Evolutionary conservation across 2,797 vertebrate species (phyloP).

Genomic region (Amphiprion clarkii): DNA sequence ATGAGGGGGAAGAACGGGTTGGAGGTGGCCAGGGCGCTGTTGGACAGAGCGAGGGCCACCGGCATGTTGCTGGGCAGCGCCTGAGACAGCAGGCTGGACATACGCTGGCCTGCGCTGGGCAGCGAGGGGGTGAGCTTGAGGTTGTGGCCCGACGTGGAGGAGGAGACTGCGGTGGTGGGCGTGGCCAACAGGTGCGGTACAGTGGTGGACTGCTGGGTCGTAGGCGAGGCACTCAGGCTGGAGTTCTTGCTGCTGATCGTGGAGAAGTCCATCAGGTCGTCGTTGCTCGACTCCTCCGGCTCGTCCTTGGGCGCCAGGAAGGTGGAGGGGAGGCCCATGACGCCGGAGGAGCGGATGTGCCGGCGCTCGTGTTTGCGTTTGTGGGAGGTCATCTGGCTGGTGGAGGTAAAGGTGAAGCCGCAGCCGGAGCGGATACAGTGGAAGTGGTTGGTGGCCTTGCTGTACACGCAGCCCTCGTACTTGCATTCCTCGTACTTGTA

Average conservation of each 20-base stretch:
- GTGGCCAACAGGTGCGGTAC: constrained; percentile 88
- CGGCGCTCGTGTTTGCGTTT: constrained; percentile 98
- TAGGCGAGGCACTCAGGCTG: constrained; percentile 99
- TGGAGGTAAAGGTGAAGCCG: constrained; percentile 99
- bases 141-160: constrained; percentile 79
- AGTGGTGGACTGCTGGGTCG: constrained; percentile 93
- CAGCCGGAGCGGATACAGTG: constrained; percentile 98
- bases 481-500: constrained; percentile 99
- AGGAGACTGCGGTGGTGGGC: constrained; percentile 82
- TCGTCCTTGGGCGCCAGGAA: constrained; percentile 94
- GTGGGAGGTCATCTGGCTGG: constrained; percentile 99
- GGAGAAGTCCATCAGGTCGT: constrained; percentile 98
- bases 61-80: constrained; percentile 95
- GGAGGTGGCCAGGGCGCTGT: constrained; percentile 85
- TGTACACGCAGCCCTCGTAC: constrained; percentile 99
- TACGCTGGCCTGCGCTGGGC: constrained; percentile 87
- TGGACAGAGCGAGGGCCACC: constrained; percentile 93
- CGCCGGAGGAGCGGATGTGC: constrained; percentile 93
- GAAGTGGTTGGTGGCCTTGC: constrained; percentile 99
- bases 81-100: constrained; percentile 93
- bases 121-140: constrained; percentile 85
- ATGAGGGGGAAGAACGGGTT: constrained; percentile 94
- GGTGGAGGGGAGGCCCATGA: constrained; percentile 90
- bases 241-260: constrained; percentile 99
- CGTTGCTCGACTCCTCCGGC: constrained; percentile 97